Evolutionary conservation across 2,113 vertebrate species (phyloP).

Genomic region (Saimiri boliviensis): DNA sequence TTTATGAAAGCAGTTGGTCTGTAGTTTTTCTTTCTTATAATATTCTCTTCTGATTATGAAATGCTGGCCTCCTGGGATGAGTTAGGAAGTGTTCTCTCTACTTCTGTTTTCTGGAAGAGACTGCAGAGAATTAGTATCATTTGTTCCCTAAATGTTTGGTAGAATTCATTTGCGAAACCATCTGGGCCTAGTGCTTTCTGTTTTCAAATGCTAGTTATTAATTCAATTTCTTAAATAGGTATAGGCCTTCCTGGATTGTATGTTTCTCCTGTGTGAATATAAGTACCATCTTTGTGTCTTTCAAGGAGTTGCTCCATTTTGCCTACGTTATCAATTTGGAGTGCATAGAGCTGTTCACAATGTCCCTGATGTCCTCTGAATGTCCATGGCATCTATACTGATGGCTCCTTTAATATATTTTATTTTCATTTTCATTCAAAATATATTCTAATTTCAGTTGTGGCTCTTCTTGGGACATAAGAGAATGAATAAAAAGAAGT

Average conservation of each 20-base stretch:
- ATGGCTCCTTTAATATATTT: not conserved
- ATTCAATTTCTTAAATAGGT: not conserved
- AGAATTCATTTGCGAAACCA: not conserved
- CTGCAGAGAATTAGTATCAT: not conserved
- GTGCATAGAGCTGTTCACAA: not conserved
- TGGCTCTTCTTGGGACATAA: not conserved
- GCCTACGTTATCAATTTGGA: not conserved
- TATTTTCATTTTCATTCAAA: no score
- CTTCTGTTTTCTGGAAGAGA: not conserved
- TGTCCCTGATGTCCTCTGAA: not conserved
- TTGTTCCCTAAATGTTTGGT: not conserved
- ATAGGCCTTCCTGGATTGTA: not conserved
- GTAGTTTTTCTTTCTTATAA: not conserved
- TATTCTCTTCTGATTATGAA: not conserved
- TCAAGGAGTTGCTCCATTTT: not conserved
- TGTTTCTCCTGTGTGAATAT: not conserved
- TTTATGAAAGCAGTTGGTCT: not conserved
- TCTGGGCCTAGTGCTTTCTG: not conserved
- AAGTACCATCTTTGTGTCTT: not conserved
- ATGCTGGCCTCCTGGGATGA: not conserved
- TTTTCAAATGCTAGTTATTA: not conserved
- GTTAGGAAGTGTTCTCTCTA: not conserved
- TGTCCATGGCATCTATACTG: not conserved
- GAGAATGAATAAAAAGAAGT: not conserved
- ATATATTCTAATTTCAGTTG: no score